Percentiles rank a stretch among this genome's conserved stretches.
Conservation (phyloP, 2,113 vertebrate species). For the Caracal caracal region DNA sequence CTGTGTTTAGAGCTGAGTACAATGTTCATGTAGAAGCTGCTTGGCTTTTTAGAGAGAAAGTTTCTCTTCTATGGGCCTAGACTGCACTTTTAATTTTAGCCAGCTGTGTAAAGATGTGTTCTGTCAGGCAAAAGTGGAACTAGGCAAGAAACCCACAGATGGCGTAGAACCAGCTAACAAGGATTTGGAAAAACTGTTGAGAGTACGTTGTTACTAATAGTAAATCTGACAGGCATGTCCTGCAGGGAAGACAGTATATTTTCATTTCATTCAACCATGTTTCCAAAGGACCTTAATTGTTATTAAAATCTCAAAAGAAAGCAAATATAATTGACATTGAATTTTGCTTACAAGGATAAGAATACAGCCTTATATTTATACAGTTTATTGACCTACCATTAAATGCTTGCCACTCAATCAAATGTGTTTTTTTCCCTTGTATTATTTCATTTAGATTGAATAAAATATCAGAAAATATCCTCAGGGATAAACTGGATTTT, state of each 20-base stretch:
- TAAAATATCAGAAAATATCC: slow-evolving; percentile 48
- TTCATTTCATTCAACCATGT: slow-evolving; percentile 53
- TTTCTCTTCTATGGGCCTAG: not conserved
- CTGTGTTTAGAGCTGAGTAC: not conserved
- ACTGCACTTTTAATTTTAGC: not conserved
- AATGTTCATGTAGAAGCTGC: not conserved
- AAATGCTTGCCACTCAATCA: slow-evolving; percentile 30
- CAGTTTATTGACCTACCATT: slow-evolving; percentile 27
- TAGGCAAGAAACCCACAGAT: not conserved
- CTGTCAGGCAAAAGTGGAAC: slow-evolving; percentile 9
- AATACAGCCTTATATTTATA: not conserved
- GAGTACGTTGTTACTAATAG: slow-evolving; percentile 37
- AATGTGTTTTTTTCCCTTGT: slow-evolving; percentile 52
- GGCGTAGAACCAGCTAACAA: not conserved
- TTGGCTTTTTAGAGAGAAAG: slow-evolving; percentile 29
- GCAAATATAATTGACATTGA: slow-evolving; percentile 11
- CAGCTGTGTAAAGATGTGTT: slow-evolving; percentile 31
- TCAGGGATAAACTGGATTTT: slow-evolving; percentile 28
- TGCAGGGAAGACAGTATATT: slow-evolving; percentile 14
- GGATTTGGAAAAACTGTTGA: slow-evolving; percentile 50
- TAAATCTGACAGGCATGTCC: not conserved
- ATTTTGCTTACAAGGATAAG: slow-evolving; percentile 40
- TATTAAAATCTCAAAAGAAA: slow-evolving; percentile 47
- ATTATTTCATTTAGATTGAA: slow-evolving; percentile 60
- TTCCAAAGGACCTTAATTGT: not conserved